Evolutionary conservation across 2,113 vertebrate genomes (phyloP), one percentile per base, ranked within the genome.

Genomic region (Callipepla californica): DNA sequence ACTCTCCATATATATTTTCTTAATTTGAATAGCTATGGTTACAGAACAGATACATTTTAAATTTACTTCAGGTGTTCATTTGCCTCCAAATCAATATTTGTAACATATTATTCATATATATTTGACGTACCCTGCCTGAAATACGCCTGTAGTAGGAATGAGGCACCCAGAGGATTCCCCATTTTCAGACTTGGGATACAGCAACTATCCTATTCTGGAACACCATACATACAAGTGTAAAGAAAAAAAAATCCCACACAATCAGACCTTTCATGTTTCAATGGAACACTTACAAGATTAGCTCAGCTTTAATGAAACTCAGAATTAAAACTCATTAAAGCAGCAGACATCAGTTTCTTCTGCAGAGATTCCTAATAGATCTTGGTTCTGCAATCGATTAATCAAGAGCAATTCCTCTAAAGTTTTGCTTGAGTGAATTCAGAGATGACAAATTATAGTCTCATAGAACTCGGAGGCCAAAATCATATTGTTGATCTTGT

Each of bases 311-410:
- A 77, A 91, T 20, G 23, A 80, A 80, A 55, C 55, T 83, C 55
- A 42, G 23, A 76, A 83, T 45, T 67, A 74, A 88, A 87, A 78
- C 14, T 85, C 92, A 85, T 73, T 85, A 82, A 63, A 83, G 51
- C 22, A 82, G 55, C 63, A 73, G 21, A 85, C 63, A 90, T 74
- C 26, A 67, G 47, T 50, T 63, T 58, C 25, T 77, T 74, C 65
- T 44, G 15, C 34, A 77, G 40, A 55, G 9, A 67, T 61, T 74
- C 79, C 59, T 51, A 51, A 51, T 40, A 69, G 65, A 88, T 67
- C 38, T 68, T 62, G 30, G 18, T 53, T 30, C 48, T 51, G 28
- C 16, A 87, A n/a, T 53, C 50, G 2, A 70, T 90, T 83, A 74
- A 93, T 65, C 90, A 88, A 23, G 20, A 77, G 47, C 36, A 80